Conservation (phyloP, 2,797 vertebrate genomes). For the Dryobates pubescens region DNA sequence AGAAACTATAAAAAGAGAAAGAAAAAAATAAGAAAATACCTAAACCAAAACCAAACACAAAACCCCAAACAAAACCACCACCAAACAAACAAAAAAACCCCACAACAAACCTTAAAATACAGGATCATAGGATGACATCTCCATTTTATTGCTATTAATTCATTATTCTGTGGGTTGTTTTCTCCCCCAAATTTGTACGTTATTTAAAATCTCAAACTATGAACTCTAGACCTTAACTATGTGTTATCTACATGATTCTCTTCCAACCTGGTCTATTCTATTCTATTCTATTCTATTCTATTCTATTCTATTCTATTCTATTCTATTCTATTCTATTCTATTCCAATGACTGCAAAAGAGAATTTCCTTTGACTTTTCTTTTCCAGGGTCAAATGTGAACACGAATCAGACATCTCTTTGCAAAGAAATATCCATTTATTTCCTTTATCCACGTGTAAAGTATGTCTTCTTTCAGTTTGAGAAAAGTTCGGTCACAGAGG, state of each 20-base stretch:
- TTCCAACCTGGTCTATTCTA: too few species aligned
- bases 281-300: too few species aligned
- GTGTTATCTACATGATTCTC: background rate
- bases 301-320: too few species aligned
- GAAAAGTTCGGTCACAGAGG: background rate
- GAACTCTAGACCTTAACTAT: background rate
- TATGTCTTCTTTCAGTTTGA: background rate
- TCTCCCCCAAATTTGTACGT: background rate
- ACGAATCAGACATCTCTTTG: background rate
- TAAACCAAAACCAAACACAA: too few species aligned
- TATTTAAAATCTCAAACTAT: background rate
- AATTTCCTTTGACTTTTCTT: background rate
- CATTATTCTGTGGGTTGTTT: rapidly evolving
- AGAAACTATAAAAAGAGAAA: background rate
- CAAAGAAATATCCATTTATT: background rate
- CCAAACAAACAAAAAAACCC: too few species aligned
- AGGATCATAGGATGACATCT: background rate
- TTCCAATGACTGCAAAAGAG: background rate
- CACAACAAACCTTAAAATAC: background rate
- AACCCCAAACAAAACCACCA: background rate
- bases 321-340: too few species aligned
- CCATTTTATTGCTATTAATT: background rate
- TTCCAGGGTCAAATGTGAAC: background rate
- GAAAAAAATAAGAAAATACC: too few species aligned
- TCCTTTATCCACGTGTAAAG: background rate